Evolutionary conservation across 2,888 invertebrate species (phyloP).

Genomic region (Cephus rjabovi): DNA sequence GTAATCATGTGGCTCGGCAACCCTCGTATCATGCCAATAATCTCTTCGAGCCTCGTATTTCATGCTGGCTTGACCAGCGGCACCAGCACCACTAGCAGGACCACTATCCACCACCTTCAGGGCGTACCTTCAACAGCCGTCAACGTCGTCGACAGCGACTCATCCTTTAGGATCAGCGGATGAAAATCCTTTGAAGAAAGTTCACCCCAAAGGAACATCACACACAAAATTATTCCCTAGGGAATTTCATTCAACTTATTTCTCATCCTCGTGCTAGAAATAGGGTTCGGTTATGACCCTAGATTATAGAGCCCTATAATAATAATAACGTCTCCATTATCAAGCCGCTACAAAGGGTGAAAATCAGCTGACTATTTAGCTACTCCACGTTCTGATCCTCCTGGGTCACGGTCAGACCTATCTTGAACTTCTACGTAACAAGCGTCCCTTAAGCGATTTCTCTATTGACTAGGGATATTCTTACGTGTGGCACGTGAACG

Average conservation of each 20-base stretch:
- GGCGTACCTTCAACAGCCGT: not conserved
- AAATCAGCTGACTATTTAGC: not conserved
- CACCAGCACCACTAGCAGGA: not conserved
- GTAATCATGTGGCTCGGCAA: constrained; percentile 45
- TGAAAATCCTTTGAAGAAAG: not conserved
- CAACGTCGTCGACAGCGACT: not conserved
- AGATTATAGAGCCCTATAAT: not conserved
- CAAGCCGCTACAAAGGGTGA: not conserved
- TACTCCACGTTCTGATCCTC: not conserved
- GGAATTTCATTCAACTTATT: not conserved
- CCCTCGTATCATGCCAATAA: constrained; percentile 40
- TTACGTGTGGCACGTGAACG: not conserved
- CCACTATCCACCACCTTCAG: not conserved
- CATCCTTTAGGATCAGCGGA: not conserved
- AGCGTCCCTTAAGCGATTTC: not conserved
- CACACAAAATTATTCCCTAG: not conserved
- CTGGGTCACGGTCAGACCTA: not conserved
- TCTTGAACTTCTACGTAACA: not conserved
- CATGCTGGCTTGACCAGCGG: constrained; percentile 42
- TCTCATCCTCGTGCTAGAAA: not conserved
- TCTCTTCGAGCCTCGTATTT: constrained; percentile 40
- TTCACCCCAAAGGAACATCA: not conserved
- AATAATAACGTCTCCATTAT: not conserved
- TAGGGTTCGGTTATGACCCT: not conserved
- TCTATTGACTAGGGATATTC: not conserved